Evolutionary conservation across 2,113 vertebrate genomes (phyloP), one percentile per base, ranked within the genome.

Genomic region (Aspidoscelis tigris): DNA sequence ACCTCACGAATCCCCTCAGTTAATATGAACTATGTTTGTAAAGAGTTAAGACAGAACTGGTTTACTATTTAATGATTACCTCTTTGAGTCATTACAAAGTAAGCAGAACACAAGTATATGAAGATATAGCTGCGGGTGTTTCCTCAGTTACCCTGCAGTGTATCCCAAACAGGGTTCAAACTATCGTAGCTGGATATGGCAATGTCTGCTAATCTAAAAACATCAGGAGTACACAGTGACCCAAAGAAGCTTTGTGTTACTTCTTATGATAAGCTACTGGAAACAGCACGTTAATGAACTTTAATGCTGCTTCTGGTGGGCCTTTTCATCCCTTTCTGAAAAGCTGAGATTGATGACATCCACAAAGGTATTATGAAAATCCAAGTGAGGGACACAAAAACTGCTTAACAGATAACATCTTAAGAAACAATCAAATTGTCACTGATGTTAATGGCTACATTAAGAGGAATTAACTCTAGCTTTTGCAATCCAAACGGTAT

Each of bases 221-320:
- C 5, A 50, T 50, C 47, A 50, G 47, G 47, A 50, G 47, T 50
- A 9, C 47, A 50, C 47, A 50, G 75, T 90, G 88, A 91, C 78
- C 53, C 22, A 83, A 83, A 84, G 39, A 84, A 41, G 21, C 7
- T 90, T 89, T 76, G 83, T 86, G 66, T 83, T 86, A 69, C 2
- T 77, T 90, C 85, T 66, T 81, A 88, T 86, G 84, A 74, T 86
- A 76, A n/a, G 75, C 68, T 78, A 82, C n/a, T 84, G 79, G 88
- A 90, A 90, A 90, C 68, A 88, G 81, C 86, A 80, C 81, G 20
- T 16, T 87, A 83, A 85, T 14, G n/a, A 11, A 33, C 79, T 89
- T 88, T 86, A 88, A 70, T 43, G 53, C 1, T 80, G 81, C 0
- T 65, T 89, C 75, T 71, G 0, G 50, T 3, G 11, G 76, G n/a